A percentile compares a stretch with the other conserved stretches of the same genome.
These are phyloP conservation scores for Neodiprion virginianus DNA, from an alignment of 1,140 invertebrate species.

Conservation along the genomic window DNA sequence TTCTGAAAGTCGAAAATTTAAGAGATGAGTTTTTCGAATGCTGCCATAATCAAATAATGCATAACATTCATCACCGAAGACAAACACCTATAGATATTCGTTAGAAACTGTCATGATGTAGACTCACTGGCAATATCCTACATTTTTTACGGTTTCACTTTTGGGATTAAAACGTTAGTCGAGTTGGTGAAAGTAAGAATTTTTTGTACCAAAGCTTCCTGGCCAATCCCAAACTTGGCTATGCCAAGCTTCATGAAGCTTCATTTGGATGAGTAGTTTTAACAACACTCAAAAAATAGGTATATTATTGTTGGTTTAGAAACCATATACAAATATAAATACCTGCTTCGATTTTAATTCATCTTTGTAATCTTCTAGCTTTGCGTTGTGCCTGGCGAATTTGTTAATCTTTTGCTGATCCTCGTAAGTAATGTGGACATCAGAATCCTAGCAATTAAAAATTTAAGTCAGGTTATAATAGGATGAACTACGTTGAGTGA, in stretches of 20 bases:
- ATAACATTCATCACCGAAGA: too few relatives aligned
- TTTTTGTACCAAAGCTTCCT: too few relatives aligned
- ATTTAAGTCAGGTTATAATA: slow-evolving; percentile 21
- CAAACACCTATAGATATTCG: neutral
- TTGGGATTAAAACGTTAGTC: too few relatives aligned
- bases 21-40: neutral
- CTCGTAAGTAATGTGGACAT: slow-evolving; percentile 94
- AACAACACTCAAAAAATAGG: too few relatives aligned
- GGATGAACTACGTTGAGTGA: neutral
- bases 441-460: slow-evolving; percentile 73
- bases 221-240: neutral
- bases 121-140: neutral
- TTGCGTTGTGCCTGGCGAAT: slow-evolving; percentile 93
- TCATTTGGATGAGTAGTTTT: too few relatives aligned
- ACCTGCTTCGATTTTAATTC: slow-evolving; percentile 88
- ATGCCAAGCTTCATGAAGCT: neutral
- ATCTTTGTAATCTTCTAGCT: slow-evolving; percentile 88
- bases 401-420: slow-evolving; percentile 98
- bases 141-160: too few relatives aligned
- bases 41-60: neutral
- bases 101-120: neutral
- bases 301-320: too few relatives aligned
- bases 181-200: too few relatives aligned
- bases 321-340: slow-evolving; percentile 27
- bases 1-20: slow-evolving; percentile 66